Evolutionary conservation across 2,888 invertebrate species (phyloP), one percentile per base, ranked within the genome.

Genomic region (Aphidoletes aphidimyza): DNA sequence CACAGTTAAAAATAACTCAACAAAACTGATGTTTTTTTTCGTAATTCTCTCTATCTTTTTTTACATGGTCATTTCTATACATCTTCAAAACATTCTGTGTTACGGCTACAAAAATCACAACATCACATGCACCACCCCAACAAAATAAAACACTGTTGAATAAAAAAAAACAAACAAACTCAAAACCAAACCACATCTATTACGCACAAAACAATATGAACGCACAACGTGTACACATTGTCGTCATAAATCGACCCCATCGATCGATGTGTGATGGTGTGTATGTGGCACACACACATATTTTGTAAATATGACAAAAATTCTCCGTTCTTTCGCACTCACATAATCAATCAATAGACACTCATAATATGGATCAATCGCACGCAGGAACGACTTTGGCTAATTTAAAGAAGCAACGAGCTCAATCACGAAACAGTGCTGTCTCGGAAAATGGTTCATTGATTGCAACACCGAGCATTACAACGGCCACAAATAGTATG

Each of bases 381-480:
- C 86, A 87, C 86, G 87, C 88, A 85, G 89, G 89, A 86, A 89
- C 90, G 86, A 97, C 97, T 84, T 92, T 98, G 87, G 95, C 97
- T 84, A 97, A 98, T 90, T 91, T 98, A 89, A 98, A 98, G 91
- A 97, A 97, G 90, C 97, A 97, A 89, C 92, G 98, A 86, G 93
- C 96, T 86, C 95, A 95, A 88, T 95, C 94, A 87, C 92, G 96
- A 87, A 92, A 91, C 87, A 91, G 90, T 88, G 91, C 89, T 85
- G 86, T 89, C 49, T 88, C 89, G 85, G 91, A 91, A 87, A 90
- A 90, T 87, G 91, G 91, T 88, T 89, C 90, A 87, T 89, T 90
- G 87, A 87, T 90, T 84, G 37, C 86, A 8, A 90, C 91, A 0
- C 90, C 90, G 1, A 90, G 90, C 87, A 91, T 90, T 85, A 91